Conservation (phyloP, 2,113 vertebrate species). For the Suricata suricatta region DNA sequence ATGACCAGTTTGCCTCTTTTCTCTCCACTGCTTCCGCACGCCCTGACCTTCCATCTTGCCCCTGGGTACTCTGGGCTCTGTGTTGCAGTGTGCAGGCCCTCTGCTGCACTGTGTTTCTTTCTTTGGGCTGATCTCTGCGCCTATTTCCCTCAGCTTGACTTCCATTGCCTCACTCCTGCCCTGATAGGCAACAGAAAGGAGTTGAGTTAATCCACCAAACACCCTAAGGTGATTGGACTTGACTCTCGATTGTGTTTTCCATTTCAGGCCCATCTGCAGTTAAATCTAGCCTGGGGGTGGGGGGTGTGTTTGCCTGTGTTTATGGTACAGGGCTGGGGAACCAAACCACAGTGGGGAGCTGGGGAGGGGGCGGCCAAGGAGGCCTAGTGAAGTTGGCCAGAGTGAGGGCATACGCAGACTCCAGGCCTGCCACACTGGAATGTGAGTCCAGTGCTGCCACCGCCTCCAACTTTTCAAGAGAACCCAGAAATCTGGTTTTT, state of each 20-base stretch:
- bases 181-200: not conserved
- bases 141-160: not conserved
- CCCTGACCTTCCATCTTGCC: not conserved
- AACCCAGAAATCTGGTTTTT: not conserved
- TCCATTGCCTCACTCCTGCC: not conserved
- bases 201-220: not conserved
- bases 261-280: not conserved
- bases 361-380: not conserved
- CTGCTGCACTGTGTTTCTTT: not conserved
- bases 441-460: not conserved
- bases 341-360: no score
- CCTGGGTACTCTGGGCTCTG: not conserved
- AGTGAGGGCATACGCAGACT: not conserved
- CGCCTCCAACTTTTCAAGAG: not conserved
- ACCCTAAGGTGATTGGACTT: not conserved
- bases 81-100: not conserved
- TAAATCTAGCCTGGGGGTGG: not conserved
- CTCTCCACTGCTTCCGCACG: not conserved
- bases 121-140: not conserved
- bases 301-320: not conserved
- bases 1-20: not conserved
- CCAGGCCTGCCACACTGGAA: not conserved
- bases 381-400: not conserved
- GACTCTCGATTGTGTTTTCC: not conserved
- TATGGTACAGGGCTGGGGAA: not conserved